phyloP scores from a whole-genome alignment of 2,888 invertebrate species.

The Rhyacophila evoluta region DNA sequence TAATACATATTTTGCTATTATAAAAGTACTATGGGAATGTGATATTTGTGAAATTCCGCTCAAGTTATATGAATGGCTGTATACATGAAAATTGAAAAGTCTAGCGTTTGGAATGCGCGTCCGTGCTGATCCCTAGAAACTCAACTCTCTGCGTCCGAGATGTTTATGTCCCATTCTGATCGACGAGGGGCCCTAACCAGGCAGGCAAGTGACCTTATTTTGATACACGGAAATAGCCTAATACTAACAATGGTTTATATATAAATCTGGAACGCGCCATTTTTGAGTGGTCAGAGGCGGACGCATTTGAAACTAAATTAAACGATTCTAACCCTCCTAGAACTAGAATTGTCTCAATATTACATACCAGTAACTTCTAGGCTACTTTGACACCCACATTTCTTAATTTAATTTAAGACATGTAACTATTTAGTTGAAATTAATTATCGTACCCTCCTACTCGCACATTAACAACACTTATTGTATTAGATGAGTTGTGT shows the following conservation, averaged over 20 bases:
- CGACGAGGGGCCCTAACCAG: slow-evolving; percentile 35
- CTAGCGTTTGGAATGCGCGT: slow-evolving; percentile 20
- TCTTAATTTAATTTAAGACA: too few relatives aligned
- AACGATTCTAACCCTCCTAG: not conserved
- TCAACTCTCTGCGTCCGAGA: not conserved
- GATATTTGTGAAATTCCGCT: too few relatives aligned
- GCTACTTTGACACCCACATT: too few relatives aligned
- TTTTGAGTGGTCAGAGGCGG: slow-evolving; percentile 23
- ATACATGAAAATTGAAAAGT: slow-evolving; percentile 11
- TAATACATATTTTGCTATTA: too few relatives aligned
- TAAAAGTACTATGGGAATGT: too few relatives aligned
- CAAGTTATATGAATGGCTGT: not conserved
- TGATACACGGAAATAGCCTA: slow-evolving; percentile 39
- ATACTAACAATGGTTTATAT: slow-evolving; percentile 43
- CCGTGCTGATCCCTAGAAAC: not conserved
- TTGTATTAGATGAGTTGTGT: too few relatives aligned
- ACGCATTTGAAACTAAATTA: not conserved
- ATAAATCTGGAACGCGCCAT: slow-evolving; percentile 38
- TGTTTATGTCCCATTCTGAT: not conserved
- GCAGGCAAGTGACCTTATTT: slow-evolving; percentile 45
- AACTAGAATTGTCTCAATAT: too few relatives aligned
- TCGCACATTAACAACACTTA: too few relatives aligned
- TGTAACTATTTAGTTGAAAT: too few relatives aligned
- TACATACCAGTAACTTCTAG: too few relatives aligned
- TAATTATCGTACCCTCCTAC: too few relatives aligned